Evolutionary conservation across 2,113 vertebrate species (phyloP).

Genomic region (Gasterosteus nipponicus): DNA sequence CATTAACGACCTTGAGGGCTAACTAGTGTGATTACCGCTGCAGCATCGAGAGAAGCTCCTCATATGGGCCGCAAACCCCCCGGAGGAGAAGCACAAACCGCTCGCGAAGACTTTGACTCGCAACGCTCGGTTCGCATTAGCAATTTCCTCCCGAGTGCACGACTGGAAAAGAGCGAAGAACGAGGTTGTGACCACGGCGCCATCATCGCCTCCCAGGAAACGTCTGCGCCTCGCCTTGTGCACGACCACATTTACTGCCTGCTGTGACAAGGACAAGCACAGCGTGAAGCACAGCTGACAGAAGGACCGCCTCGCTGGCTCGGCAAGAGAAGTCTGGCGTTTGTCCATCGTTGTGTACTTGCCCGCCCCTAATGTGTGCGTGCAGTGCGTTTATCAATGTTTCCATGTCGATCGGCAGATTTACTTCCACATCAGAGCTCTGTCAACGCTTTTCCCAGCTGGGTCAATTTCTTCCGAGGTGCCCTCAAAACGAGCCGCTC

Average conservation of each 20-base stretch:
- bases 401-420: slow-evolving; percentile 53
- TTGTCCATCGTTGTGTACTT: slow-evolving; percentile 36
- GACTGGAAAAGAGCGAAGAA: slow-evolving; percentile 2
- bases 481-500: slow-evolving; percentile 65
- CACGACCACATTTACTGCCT: slow-evolving; percentile 28
- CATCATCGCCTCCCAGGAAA: slow-evolving; percentile 3
- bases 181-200: not conserved
- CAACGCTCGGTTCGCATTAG: slow-evolving; percentile 1
- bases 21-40: slow-evolving; percentile 41
- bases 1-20: slow-evolving; percentile 62
- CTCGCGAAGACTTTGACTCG: slow-evolving; percentile 20
- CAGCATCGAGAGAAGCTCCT: slow-evolving; percentile 30
- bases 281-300: slow-evolving; percentile 30
- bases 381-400: slow-evolving; percentile 23
- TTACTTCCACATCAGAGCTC: slow-evolving; percentile 40
- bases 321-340: slow-evolving; percentile 34
- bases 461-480: slow-evolving; percentile 75
- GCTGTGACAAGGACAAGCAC: slow-evolving; percentile 36
- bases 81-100: slow-evolving; percentile 35
- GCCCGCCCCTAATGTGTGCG: slow-evolving; percentile 2
- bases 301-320: slow-evolving; percentile 37
- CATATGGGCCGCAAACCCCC: slow-evolving; percentile 25
- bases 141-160: not conserved
- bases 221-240: slow-evolving; percentile 4
- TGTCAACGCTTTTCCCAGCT: slow-evolving; percentile 58